phyloP scores from a whole-genome alignment of 2,797 vertebrate species.

The Pantherophis vulpinus region DNA sequence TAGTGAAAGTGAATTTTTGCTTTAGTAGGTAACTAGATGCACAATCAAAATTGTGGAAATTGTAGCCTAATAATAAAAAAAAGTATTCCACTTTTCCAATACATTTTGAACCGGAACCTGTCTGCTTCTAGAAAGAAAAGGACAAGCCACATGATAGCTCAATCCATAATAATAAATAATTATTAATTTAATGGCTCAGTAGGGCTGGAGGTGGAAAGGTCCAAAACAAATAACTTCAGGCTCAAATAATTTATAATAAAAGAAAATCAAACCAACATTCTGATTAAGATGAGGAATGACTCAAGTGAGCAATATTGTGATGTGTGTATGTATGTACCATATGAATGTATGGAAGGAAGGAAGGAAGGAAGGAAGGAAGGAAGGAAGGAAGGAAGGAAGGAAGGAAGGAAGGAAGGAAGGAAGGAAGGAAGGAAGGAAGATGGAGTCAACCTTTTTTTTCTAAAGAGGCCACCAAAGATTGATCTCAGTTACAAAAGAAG shows the following conservation, averaged over 20 bases:
- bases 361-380: no score
- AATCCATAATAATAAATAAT: not conserved
- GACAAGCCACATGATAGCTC: not conserved
- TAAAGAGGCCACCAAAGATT: constrained; percentile 11
- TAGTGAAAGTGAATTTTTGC: no score
- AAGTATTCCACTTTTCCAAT: not conserved
- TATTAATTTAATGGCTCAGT: not conserved
- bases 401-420: not conserved
- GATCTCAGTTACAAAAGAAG: not conserved
- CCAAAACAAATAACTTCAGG: not conserved
- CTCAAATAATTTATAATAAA: not conserved
- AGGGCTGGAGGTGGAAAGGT: not conserved
- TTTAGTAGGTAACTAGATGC: not conserved
- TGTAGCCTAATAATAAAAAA: not conserved
- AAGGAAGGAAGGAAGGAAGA: not conserved
- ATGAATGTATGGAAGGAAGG: not conserved
- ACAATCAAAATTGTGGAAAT: not conserved
- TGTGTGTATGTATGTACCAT: no score
- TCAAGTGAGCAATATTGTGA: not conserved
- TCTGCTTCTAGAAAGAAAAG: not conserved
- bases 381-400: no score
- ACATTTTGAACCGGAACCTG: not conserved
- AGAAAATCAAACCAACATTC: not conserved
- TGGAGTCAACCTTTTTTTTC: not conserved
- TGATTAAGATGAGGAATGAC: not conserved